These are phyloP conservation scores for Gavialis gangeticus DNA, from an alignment of 2,113 vertebrate genomes.

Conservation along the genomic window DNA sequence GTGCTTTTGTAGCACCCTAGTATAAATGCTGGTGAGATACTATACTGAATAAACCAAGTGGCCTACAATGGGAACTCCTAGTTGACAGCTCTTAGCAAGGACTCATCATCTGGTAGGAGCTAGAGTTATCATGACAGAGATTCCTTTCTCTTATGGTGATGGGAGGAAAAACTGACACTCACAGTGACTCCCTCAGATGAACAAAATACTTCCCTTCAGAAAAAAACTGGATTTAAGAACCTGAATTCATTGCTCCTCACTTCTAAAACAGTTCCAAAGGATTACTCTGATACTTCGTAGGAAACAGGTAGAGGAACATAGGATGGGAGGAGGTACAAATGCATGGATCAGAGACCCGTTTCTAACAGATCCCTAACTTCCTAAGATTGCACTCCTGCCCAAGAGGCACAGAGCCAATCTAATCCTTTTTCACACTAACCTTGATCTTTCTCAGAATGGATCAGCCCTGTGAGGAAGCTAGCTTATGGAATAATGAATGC, in stretches of 20 bases:
- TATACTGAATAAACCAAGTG: neutral
- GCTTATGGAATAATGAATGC: neutral
- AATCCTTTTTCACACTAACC: neutral
- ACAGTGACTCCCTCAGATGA: neutral
- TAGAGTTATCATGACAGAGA: fast-evolving
- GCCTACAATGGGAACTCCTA: neutral
- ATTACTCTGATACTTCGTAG: neutral
- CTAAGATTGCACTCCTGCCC: neutral
- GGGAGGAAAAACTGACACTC: neutral
- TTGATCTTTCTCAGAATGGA: neutral
- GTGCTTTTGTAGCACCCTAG: neutral
- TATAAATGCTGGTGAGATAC: neutral
- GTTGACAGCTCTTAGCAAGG: neutral
- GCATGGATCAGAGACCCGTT: neutral
- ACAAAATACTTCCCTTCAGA: neutral
- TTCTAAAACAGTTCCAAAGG: neutral
- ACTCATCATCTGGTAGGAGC: neutral
- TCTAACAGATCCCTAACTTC: neutral
- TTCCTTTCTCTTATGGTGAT: fast-evolving
- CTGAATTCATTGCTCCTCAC: neutral
- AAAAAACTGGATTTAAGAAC: neutral
- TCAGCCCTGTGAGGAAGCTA: neutral
- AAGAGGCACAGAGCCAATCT: fast-evolving
- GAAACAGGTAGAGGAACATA: neutral
- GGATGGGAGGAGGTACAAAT: neutral